A percentile compares a stretch with the other conserved stretches of the same genome.
Evolutionary conservation across 2,113 vertebrate genomes (phyloP).

Genomic region (Tachuris rubrigastra): DNA sequence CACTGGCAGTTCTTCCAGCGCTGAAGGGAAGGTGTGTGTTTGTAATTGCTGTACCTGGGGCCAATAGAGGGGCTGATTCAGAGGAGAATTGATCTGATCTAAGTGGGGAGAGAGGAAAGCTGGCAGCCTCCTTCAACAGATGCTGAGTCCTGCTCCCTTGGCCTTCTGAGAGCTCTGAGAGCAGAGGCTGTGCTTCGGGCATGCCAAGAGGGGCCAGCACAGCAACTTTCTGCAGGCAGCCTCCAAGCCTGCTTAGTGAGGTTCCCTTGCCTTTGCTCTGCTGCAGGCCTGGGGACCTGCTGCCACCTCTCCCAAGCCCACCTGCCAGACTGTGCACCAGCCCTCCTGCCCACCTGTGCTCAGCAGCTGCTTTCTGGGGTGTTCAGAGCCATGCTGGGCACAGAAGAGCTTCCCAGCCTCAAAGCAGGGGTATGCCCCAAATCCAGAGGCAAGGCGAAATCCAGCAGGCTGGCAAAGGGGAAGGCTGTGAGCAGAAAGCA

Average conservation of each 20-base stretch:
- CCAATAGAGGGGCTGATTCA: background rate
- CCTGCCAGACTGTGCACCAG: background rate
- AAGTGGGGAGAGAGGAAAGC: background rate
- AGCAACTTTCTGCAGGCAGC: background rate
- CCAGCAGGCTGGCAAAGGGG: background rate
- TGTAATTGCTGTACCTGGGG: background rate
- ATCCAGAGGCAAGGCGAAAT: background rate
- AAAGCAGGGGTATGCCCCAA: background rate
- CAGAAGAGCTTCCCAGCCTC: background rate
- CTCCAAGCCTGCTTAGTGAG: background rate
- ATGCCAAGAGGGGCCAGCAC: background rate
- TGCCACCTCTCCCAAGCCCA: background rate
- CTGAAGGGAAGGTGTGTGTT: background rate
- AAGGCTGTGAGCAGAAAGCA: background rate
- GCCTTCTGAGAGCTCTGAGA: background rate
- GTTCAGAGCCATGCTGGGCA: background rate
- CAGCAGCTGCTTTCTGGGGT: background rate
- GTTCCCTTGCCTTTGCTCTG: background rate
- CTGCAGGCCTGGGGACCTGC: accelerated
- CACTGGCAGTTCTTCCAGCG: accelerated
- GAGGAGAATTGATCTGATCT: background rate
- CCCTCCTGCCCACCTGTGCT: background rate
- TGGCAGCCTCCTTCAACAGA: background rate
- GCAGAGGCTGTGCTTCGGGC: background rate
- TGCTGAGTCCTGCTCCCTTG: background rate